Evolutionary conservation across 2,888 invertebrate species (phyloP).

Genomic region (Tortricodes alternella): DNA sequence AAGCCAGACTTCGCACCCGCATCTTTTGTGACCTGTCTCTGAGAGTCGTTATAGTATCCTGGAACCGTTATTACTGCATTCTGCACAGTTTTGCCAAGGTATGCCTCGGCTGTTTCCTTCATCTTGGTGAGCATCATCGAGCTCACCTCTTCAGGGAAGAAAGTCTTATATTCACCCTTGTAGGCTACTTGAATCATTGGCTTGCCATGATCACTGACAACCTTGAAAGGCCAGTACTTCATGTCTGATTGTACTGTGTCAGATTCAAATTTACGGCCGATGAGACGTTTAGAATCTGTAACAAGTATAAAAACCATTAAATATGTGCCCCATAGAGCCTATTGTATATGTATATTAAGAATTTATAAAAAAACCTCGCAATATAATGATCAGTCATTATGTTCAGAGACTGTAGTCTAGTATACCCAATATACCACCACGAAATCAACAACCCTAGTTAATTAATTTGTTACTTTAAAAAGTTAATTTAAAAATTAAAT

Average conservation of each 20-base stretch:
- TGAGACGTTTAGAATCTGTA: constrained; percentile 96
- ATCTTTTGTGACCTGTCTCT: constrained; percentile 96
- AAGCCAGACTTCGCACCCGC: constrained; percentile 95
- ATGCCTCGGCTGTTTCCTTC: constrained; percentile 96
- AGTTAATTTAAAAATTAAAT: no score
- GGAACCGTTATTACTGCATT: constrained; percentile 96
- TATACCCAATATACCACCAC: constrained; percentile 84
- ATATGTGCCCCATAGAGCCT: constrained; percentile 7
- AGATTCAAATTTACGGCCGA: constrained; percentile 95
- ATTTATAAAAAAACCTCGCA: constrained; percentile 62
- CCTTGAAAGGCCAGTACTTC: constrained; percentile 97
- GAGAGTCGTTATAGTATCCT: constrained; percentile 96
- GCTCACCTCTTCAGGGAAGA: constrained; percentile 95
- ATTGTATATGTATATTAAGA: no score
- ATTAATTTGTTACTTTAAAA: no score
- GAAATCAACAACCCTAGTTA: constrained; percentile 37
- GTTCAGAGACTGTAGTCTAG: constrained; percentile 87
- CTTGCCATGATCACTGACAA: constrained; percentile 89
- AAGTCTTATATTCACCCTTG: constrained; percentile 94
- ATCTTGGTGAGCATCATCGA: constrained; percentile 97
- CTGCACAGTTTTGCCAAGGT: constrained; percentile 91
- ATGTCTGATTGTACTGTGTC: constrained; percentile 95
- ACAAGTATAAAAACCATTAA: constrained; percentile 53
- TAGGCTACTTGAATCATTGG: constrained; percentile 92
- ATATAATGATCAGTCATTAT: constrained; percentile 79